Evolutionary conservation across 2,888 invertebrate species (phyloP), one percentile per base, ranked within the genome.

Genomic region (Eristalis pertinax): DNA sequence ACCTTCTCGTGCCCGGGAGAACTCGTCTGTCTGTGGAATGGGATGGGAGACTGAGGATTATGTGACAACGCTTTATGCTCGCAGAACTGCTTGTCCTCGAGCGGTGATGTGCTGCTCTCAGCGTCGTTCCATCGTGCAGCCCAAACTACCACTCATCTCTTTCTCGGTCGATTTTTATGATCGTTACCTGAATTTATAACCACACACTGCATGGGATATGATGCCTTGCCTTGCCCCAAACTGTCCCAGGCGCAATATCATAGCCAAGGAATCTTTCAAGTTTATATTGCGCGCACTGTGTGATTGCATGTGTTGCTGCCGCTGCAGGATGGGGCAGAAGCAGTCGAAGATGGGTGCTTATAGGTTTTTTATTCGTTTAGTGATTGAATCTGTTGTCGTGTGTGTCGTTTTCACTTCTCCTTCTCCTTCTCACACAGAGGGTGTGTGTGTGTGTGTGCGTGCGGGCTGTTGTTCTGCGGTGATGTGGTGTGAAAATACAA

Each of bases 401-500:
- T 26, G 38, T 67, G 7, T 38, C 15, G 65, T 26, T 60, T 38
- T 67, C 13, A 22, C 19, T 41, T 56, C 43, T 19, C 19, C 35
- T 63, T 50, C 74, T 26, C 22, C 3, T 26, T 1, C 26, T n/a
- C 29, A 29, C 29, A 29, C 29, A 29, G 5, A 4, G 26, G 2
- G 2, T 4, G 26, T 4, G 4, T 4, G 29, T 29, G 29, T 29
- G 2, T 29, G 29, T 10, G 38, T 19, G 24, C 35, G 38, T 32
- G 26, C 4, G 26, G 1, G 32, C 26, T 67, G 79, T 35, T 63
- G 68, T 35, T 38, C n/a, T 29, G 67, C 29, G 26, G 60, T 79
- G 79, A 80, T 79, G 77, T 84, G 88, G 88, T 88, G 88, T 88
- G 88, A 88, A 88, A 88, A 88, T 87, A 88, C 88, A 70, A 84